Conservation (phyloP, 2,113 vertebrate species). For the Hydrolagus affinis region DNA sequence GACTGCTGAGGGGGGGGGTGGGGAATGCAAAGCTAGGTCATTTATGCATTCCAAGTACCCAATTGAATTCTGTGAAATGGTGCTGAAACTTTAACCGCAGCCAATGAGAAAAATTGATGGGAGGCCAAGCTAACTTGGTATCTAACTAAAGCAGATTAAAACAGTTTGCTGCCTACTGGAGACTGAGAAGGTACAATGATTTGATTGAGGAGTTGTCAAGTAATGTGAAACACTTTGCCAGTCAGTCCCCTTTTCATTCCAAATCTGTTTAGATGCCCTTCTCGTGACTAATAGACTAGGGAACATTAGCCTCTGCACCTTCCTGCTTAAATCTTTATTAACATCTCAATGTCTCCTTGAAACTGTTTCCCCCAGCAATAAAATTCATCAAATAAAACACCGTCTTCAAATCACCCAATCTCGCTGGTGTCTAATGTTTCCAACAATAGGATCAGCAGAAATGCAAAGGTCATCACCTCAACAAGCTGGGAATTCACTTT, state of each 20-base stretch:
- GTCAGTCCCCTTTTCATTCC: not conserved
- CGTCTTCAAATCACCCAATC: not conserved
- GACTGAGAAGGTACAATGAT: conserved; percentile 1
- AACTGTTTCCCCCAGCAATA: conserved; percentile 22
- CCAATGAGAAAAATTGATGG: conserved; percentile 69
- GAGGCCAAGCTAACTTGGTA: conserved; percentile 70
- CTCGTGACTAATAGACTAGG: conserved; percentile 18
- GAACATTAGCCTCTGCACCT: conserved; percentile 27
- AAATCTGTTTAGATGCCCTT: conserved; percentile 26
- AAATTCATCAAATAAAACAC: conserved; percentile 30
- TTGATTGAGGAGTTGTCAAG: conserved; percentile 24
- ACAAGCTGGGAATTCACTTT: conserved; percentile 30
- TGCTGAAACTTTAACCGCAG: conserved; percentile 72
- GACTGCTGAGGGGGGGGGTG: conserved; percentile 64
- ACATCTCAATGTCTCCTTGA: conserved; percentile 31
- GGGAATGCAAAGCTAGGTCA: conserved; percentile 68
- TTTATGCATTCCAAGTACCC: conserved; percentile 74
- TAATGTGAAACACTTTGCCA: conserved; percentile 26
- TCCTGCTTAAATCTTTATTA: conserved; percentile 32
- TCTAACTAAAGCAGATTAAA: conserved; percentile 75
- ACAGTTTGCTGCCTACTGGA: conserved; percentile 58
- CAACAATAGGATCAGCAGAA: conserved; percentile 22
- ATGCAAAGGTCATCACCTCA: conserved; percentile 23
- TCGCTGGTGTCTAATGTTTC: conserved; percentile 18
- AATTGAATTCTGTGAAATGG: conserved; percentile 70